These are phyloP conservation scores for Coronaproctus castanopsis DNA, from an alignment of 2,888 invertebrate species.

Conservation along the genomic window DNA sequence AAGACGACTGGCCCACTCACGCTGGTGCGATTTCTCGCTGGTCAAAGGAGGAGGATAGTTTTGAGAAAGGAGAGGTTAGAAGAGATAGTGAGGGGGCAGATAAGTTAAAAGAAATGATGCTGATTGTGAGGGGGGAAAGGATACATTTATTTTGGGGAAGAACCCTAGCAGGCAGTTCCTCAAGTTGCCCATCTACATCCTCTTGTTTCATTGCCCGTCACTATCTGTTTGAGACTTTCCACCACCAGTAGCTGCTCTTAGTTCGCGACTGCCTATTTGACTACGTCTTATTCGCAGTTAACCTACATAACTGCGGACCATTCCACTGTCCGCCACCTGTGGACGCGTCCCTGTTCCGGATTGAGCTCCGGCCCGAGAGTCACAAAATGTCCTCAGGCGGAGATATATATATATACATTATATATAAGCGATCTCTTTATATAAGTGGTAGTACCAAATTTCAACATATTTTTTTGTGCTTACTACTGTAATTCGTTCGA, in stretches of 20 bases:
- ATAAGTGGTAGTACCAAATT: no score
- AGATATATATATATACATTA: no score
- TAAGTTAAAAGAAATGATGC: no score
- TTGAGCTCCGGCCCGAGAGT: background rate
- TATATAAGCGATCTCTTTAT: no score
- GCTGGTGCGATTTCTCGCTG: no score
- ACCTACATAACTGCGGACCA: background rate
- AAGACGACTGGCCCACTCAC: no score
- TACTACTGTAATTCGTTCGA: no score
- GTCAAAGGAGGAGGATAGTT: no score
- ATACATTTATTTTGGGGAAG: no score
- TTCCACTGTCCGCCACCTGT: background rate
- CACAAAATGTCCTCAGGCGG: background rate
- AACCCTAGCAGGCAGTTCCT: background rate
- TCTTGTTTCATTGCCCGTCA: background rate
- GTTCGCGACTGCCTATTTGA: background rate
- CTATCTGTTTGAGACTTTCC: background rate
- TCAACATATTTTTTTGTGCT: no score
- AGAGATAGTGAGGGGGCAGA: no score
- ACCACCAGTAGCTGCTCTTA: background rate
- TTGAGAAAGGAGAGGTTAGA: no score
- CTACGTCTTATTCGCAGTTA: background rate
- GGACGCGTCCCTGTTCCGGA: background rate
- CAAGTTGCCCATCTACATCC: background rate
- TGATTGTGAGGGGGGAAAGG: slow-evolving; percentile 5